A percentile compares a stretch with the other conserved stretches of the same genome.
phyloP scores from a whole-genome alignment of 1,140 invertebrate species.

The Heliothis subflexa region DNA sequence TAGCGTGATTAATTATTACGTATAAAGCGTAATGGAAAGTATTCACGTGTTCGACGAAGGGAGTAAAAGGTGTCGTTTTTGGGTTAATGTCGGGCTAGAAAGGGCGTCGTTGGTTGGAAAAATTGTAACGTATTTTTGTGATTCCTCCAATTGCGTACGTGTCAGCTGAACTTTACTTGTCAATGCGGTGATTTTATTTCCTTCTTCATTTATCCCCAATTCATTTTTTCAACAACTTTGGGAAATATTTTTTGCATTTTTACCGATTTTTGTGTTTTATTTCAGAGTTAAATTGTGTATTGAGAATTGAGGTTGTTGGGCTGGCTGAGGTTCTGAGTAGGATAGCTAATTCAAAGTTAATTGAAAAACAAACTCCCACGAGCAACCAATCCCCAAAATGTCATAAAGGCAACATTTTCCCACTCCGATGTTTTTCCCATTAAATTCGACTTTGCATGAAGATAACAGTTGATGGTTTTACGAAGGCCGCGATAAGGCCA shows the following conservation, averaged over 20 bases:
- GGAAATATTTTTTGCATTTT: no score
- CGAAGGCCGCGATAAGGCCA: slow-evolving; percentile 29
- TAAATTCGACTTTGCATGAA: slow-evolving; percentile 40
- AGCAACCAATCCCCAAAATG: not conserved
- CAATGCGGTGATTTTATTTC: not conserved
- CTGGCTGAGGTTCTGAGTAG: no score
- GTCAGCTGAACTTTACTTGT: not conserved
- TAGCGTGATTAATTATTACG: not conserved
- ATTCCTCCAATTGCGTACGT: not conserved
- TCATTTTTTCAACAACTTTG: no score
- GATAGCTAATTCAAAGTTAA: no score
- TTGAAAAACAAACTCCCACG: not conserved
- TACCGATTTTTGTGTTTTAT: no score
- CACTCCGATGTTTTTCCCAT: slow-evolving; percentile 16
- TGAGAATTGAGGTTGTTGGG: no score
- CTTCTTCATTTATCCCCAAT: not conserved
- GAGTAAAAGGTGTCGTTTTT: slow-evolving; percentile 10
- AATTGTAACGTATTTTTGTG: not conserved
- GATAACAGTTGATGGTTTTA: slow-evolving; percentile 40
- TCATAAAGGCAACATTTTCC: not conserved
- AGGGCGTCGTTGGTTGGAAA: not conserved
- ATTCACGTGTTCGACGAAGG: not conserved
- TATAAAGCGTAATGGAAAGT: slow-evolving; percentile 1
- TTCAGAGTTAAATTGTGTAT: no score
- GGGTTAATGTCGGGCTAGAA: not conserved